Percentiles rank a stretch among this genome's conserved stretches.
These are phyloP conservation scores for Scaptomyza flava DNA, from an alignment of 2,888 invertebrate species.

Conservation along the genomic window DNA sequence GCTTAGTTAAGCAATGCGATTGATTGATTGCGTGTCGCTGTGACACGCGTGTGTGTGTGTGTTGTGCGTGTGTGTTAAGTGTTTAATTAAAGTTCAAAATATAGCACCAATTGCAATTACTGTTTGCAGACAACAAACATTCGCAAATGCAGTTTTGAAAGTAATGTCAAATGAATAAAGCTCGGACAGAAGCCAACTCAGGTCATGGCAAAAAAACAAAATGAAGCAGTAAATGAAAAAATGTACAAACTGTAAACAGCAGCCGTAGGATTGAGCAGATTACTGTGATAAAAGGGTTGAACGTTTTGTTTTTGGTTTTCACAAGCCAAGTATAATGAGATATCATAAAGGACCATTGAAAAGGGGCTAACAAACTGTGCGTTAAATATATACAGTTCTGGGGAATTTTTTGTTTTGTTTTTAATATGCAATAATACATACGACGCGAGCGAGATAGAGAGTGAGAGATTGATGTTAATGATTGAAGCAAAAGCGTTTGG, in stretches of 20 bases:
- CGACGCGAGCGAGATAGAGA: neutral
- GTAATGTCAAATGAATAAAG: neutral
- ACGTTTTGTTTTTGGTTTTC: too few species aligned
- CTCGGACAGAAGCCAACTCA: neutral
- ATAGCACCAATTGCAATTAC: neutral
- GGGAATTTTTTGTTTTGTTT: neutral
- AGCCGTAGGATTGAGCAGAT: constrained; percentile 1
- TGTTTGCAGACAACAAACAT: neutral
- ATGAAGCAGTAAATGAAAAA: neutral
- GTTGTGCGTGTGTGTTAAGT: constrained; percentile 10
- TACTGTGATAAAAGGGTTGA: neutral
- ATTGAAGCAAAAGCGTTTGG: constrained; percentile 24
- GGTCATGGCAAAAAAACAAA: neutral
- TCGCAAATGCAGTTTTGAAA: neutral
- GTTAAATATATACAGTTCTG: constrained; percentile 20
- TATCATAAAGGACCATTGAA: neutral
- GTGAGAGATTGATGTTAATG: neutral
- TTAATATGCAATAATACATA: neutral
- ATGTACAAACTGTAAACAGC: neutral
- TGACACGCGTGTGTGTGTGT: neutral
- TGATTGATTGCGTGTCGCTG: neutral
- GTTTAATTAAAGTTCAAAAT: constrained; percentile 2
- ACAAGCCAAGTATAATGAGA: neutral
- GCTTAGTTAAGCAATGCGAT: constrained; percentile 9
- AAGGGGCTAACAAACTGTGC: constrained; percentile 45